Percentiles rank a stretch among this genome's conserved stretches.
Evolutionary conservation across 2,113 vertebrate species (phyloP).

Genomic region (Lagopus leucura): DNA sequence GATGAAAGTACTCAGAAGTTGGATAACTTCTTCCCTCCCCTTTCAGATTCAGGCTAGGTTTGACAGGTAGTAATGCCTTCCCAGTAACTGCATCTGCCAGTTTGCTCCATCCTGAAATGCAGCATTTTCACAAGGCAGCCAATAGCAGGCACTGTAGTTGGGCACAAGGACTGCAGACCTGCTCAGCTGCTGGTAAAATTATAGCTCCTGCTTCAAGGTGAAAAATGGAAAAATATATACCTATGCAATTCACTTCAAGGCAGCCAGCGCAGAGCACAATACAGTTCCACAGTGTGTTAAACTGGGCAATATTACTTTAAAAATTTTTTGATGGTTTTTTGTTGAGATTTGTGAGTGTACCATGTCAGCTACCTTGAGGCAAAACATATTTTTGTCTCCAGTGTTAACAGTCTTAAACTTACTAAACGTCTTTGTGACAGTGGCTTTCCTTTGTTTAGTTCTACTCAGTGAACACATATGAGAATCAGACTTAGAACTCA

Average conservation of each 20-base stretch:
- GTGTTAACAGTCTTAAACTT: neutral
- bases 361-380: neutral
- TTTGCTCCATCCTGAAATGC: neutral
- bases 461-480: neutral
- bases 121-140: neutral
- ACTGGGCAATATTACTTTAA: neutral
- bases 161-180: accelerated
- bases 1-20: neutral
- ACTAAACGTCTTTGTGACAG: neutral
- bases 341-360: neutral
- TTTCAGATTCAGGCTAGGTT: neutral
- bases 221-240: neutral
- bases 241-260: neutral
- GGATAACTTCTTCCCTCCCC: neutral
- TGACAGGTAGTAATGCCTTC: neutral
- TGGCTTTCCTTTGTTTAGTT: neutral
- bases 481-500: neutral
- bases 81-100: neutral
- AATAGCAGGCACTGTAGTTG: neutral
- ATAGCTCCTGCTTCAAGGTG: neutral
- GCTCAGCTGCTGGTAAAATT: neutral
- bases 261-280: neutral
- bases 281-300: accelerated
- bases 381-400: accelerated
- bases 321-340: neutral